Conservation (phyloP, 2,113 vertebrate species). For the Crypturellus undulatus region DNA sequence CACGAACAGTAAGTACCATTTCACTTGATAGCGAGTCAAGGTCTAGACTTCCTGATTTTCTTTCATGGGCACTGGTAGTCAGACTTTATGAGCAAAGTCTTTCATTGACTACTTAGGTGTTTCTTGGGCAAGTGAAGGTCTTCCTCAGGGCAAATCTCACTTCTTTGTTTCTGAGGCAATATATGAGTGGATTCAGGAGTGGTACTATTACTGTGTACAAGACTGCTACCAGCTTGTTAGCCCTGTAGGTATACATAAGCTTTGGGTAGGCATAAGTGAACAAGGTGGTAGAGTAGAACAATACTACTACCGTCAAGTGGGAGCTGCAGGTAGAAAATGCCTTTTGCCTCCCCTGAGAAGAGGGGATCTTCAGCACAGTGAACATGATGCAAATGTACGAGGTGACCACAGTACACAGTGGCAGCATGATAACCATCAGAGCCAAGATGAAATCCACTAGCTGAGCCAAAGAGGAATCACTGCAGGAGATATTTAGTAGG, state of each 20-base stretch:
- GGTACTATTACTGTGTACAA: constrained; percentile 72
- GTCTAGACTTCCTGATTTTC: neutral
- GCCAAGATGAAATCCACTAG: constrained; percentile 73
- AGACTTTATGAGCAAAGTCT: neutral
- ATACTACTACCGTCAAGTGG: constrained; percentile 63
- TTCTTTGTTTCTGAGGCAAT: constrained; percentile 78
- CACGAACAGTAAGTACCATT: neutral
- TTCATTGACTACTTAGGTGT: neutral
- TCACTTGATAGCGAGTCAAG: neutral
- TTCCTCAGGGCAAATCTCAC: constrained; percentile 67
- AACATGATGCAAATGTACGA: constrained; percentile 67
- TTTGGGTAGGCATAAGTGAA: constrained; percentile 74
- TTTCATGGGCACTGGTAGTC: neutral
- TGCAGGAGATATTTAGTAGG: constrained; percentile 73
- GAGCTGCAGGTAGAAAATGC: constrained; percentile 80
- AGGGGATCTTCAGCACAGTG: constrained; percentile 67
- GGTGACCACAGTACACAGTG: constrained; percentile 63
- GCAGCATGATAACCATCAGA: constrained; percentile 72
- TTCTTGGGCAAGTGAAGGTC: constrained; percentile 1
- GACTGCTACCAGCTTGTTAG: constrained; percentile 74
- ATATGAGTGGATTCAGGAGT: constrained; percentile 76
- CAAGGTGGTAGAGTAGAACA: constrained; percentile 77
- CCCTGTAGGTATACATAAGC: constrained; percentile 68
- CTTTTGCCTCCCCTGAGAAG: constrained; percentile 69
- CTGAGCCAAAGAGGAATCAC: constrained; percentile 65